These are phyloP conservation scores for Myotis planiceps DNA, from an alignment of 2,797 vertebrate species.

Conservation along the genomic window DNA sequence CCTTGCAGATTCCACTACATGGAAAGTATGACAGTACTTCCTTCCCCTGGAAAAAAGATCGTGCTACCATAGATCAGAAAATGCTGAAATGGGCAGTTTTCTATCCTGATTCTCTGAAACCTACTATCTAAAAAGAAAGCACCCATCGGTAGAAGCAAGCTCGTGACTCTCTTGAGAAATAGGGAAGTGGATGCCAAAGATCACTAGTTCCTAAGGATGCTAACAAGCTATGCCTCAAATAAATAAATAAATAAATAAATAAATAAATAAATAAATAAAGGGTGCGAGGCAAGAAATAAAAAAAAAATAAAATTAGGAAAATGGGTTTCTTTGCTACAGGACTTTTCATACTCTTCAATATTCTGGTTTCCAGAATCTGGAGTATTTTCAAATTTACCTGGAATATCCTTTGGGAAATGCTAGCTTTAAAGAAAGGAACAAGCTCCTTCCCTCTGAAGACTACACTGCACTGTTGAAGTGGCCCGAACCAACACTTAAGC, in stretches of 20 bases:
- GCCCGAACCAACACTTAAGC: background rate
- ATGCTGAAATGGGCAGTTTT: background rate
- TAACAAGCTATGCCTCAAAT: background rate
- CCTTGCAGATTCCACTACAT: constrained; percentile 53
- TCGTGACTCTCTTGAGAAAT: background rate
- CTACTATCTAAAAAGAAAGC: background rate
- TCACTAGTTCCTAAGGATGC: background rate
- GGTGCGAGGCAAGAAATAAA: background rate
- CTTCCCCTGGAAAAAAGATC: background rate
- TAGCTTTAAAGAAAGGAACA: constrained; percentile 45
- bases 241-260: background rate
- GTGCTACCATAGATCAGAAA: background rate
- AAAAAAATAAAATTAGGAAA: background rate
- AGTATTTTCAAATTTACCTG: background rate
- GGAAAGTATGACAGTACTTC: constrained; percentile 50
- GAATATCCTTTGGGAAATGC: background rate
- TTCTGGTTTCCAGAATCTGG: background rate
- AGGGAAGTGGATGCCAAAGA: background rate
- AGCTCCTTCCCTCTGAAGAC: background rate
- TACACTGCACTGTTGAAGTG: background rate
- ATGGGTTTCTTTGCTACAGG: background rate
- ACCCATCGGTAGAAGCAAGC: background rate
- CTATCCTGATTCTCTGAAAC: constrained; percentile 1
- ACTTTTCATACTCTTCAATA: background rate
- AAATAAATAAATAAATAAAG: too few relatives aligned